Conservation (phyloP, 2,797 vertebrate genomes). For the Brachyalestes nurse region DNA sequence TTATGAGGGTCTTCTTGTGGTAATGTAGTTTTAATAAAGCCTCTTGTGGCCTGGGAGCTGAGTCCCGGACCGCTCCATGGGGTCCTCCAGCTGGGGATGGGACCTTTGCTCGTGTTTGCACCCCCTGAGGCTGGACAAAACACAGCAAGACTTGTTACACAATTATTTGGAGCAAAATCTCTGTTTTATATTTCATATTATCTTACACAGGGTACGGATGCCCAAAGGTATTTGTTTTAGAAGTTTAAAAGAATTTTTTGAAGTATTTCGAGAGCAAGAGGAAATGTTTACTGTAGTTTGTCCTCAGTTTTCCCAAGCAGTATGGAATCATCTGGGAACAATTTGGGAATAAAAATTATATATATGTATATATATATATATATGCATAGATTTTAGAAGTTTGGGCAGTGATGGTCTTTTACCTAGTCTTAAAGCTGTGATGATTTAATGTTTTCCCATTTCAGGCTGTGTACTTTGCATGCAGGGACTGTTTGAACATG, state of each 20-base stretch:
- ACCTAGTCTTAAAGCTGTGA: not conserved
- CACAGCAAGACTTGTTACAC: slow-evolving; percentile 40
- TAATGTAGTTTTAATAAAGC: slow-evolving; percentile 61
- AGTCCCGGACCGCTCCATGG: slow-evolving; percentile 27
- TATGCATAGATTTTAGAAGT: too few relatives aligned
- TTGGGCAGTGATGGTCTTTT: not conserved
- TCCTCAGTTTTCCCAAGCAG: too few relatives aligned
- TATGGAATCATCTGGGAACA: too few relatives aligned
- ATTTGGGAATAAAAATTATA: too few relatives aligned
- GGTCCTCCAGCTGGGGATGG: slow-evolving; percentile 43
- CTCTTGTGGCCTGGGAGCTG: slow-evolving; percentile 34
- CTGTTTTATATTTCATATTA: not conserved
- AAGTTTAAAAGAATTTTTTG: too few relatives aligned
- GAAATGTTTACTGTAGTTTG: too few relatives aligned
- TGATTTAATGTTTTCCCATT: not conserved
- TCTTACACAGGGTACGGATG: not conserved
- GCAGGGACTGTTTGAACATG: not conserved
- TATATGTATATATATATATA: too few relatives aligned
- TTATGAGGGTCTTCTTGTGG: slow-evolving; percentile 48
- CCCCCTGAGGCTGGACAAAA: slow-evolving; percentile 40
- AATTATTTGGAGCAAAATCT: not conserved
- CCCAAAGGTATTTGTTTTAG: too few relatives aligned
- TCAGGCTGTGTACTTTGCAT: slow-evolving; percentile 3
- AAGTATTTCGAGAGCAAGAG: too few relatives aligned
- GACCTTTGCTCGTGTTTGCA: slow-evolving; percentile 28